A percentile compares a stretch with the other conserved stretches of the same genome.
These are phyloP conservation scores for Chrysodeixis includens DNA, from an alignment of 2,888 invertebrate species.

Conservation along the genomic window DNA sequence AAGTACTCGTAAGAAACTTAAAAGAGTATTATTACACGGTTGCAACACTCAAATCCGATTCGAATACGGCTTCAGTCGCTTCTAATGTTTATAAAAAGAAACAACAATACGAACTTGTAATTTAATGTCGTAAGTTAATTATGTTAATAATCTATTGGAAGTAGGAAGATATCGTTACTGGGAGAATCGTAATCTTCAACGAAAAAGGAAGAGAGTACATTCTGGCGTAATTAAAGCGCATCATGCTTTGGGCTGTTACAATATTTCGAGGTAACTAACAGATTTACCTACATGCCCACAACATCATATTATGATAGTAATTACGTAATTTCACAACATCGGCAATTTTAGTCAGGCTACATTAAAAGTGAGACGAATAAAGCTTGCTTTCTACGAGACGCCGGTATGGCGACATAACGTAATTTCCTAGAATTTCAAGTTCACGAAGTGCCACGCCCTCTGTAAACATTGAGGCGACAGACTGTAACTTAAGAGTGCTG, in stretches of 20 bases:
- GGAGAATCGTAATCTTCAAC: too few species aligned
- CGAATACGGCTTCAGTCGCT: not conserved
- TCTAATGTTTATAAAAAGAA: not conserved
- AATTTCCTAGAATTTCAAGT: not conserved
- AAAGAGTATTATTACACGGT: not conserved
- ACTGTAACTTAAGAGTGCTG: not conserved
- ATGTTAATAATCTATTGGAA: not conserved
- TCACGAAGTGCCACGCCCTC: not conserved
- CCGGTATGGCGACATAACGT: too few species aligned
- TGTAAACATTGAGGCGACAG: not conserved
- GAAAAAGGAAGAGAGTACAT: too few species aligned
- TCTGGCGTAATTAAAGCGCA: too few species aligned
- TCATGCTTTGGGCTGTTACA: too few species aligned
- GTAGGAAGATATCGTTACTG: not conserved
- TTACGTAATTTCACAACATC: too few species aligned
- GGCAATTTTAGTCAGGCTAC: too few species aligned
- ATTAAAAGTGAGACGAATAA: too few species aligned
- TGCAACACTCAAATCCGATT: not conserved
- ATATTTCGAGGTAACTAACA: too few species aligned
- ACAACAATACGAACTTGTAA: not conserved
- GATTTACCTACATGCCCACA: too few species aligned
- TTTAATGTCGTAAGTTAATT: not conserved
- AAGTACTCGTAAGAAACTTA: not conserved
- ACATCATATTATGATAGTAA: too few species aligned
- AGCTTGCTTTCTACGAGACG: too few species aligned